Evolutionary conservation across 2,888 invertebrate species (phyloP).

Genomic region (Caenorhabditis sp.): DNA sequence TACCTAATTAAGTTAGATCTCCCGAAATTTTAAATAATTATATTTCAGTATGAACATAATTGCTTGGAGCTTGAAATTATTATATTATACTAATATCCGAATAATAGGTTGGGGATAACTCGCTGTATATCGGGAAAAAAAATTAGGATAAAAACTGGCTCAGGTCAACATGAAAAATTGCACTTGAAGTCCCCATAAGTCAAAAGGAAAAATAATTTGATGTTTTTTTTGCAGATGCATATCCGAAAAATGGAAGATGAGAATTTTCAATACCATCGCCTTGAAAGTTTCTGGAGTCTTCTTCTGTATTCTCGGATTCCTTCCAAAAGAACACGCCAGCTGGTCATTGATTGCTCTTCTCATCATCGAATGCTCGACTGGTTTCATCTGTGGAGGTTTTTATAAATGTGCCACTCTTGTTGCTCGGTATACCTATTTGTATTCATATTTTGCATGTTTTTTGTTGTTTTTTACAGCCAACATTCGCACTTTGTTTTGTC

Average conservation of each 20-base stretch:
- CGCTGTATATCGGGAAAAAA: too few species aligned
- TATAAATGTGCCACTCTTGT: constrained; percentile 64
- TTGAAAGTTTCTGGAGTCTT: constrained; percentile 55
- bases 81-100: too few species aligned
- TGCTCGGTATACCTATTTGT: constrained; percentile 43
- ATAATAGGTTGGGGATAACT: too few species aligned
- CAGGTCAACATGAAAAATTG: too few species aligned
- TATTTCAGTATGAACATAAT: too few species aligned
- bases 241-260: constrained; percentile 61
- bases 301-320: constrained; percentile 57
- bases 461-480: constrained; percentile 51
- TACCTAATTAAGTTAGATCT: too few species aligned
- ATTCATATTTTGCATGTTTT: too few species aligned
- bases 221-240: constrained; percentile 51
- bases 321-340: constrained; percentile 46
- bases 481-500: constrained; percentile 68
- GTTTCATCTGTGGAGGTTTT: constrained; percentile 62
- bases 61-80: too few species aligned
- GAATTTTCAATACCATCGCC: constrained; percentile 65
- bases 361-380: constrained; percentile 56
- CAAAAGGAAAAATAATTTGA: too few species aligned
- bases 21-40: too few species aligned
- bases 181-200: too few species aligned
- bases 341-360: constrained; percentile 47
- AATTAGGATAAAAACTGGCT: too few species aligned